These are phyloP conservation scores for Mustela erminea DNA, from an alignment of 2,797 vertebrate species.

Conservation along the genomic window DNA sequence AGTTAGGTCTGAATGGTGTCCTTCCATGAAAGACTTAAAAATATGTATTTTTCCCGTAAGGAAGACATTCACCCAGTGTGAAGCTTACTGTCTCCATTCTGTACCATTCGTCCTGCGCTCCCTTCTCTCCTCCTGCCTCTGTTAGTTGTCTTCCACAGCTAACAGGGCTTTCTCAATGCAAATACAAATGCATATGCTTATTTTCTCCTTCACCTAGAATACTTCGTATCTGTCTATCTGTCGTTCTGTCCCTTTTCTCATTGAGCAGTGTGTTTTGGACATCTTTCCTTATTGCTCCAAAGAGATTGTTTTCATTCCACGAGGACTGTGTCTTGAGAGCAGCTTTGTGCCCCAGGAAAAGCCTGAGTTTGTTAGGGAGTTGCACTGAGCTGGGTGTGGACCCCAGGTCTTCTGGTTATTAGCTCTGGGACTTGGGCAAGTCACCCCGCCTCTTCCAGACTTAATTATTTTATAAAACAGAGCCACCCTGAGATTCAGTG, in stretches of 20 bases:
- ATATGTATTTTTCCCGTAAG: too few species aligned
- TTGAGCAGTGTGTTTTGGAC: background rate
- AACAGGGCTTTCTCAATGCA: background rate
- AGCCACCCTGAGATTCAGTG: background rate
- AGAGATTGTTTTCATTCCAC: background rate
- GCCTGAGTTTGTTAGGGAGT: background rate
- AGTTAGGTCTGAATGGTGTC: background rate
- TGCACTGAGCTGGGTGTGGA: background rate
- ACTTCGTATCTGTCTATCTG: background rate
- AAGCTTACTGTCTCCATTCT: background rate
- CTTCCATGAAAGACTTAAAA: background rate
- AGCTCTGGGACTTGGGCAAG: background rate
- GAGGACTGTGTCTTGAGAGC: background rate
- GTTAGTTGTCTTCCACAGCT: background rate
- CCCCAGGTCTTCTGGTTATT: background rate
- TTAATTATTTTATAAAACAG: background rate
- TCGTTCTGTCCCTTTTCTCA: background rate
- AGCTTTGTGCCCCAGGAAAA: background rate
- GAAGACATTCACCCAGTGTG: background rate
- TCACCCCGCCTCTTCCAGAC: background rate
- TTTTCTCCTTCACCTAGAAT: background rate
- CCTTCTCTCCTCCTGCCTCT: background rate
- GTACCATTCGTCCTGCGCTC: accelerated
- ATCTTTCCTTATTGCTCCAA: background rate
- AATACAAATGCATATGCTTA: background rate